These are phyloP conservation scores for Enteromius radiatus DNA, from an alignment of 2,797 vertebrate genomes.

Conservation along the genomic window DNA sequence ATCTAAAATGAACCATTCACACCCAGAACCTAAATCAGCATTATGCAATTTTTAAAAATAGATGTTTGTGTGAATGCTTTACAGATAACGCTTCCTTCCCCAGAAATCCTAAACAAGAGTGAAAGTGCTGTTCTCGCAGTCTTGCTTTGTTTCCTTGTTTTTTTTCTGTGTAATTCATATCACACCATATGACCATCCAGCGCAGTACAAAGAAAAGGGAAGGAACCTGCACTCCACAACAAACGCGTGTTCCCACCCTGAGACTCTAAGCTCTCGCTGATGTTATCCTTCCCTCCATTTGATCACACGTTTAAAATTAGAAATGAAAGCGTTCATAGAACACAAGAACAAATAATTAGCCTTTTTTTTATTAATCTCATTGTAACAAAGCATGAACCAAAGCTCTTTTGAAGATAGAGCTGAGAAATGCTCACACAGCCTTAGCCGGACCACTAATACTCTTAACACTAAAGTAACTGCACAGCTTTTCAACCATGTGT, in stretches of 20 bases:
- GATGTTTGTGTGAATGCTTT: constrained; percentile 34
- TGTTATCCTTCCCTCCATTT: constrained; percentile 52
- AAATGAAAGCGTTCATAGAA: constrained; percentile 55
- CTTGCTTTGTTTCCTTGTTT: constrained; percentile 31
- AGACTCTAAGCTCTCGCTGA: constrained; percentile 32
- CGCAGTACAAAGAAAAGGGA: constrained; percentile 55
- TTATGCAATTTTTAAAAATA: constrained; percentile 33
- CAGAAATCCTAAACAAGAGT: constrained; percentile 17
- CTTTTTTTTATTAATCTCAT: constrained; percentile 43
- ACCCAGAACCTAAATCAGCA: not conserved
- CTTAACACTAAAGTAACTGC: not conserved
- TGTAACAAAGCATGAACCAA: constrained; percentile 31
- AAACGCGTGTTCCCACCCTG: constrained; percentile 54
- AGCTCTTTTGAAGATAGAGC: constrained; percentile 13
- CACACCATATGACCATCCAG: constrained; percentile 35
- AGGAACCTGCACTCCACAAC: constrained; percentile 53
- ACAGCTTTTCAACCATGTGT: not conserved
- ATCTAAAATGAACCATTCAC: not conserved
- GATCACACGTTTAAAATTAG: constrained; percentile 51
- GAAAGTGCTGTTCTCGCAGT: constrained; percentile 21
- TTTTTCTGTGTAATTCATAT: constrained; percentile 42
- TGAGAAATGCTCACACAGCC: constrained; percentile 7
- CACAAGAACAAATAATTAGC: constrained; percentile 53
- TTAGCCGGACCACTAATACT: not conserved
- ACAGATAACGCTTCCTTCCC: constrained; percentile 40